Base-by-base conservation (phyloP, 2,888 invertebrate species). In the Cremastinae sp. region DNA sequence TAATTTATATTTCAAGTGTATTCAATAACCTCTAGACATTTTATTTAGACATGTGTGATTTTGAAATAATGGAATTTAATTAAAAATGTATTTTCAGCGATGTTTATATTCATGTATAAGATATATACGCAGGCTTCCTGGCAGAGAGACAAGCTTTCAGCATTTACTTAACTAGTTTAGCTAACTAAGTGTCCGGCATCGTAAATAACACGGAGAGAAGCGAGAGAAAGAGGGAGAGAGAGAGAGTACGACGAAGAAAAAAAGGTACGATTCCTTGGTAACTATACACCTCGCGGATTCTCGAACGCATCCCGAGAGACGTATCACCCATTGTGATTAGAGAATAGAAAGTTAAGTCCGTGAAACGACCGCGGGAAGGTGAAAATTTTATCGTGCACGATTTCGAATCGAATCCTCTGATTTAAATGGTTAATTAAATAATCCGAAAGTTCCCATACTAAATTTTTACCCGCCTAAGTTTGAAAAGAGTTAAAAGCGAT, bases 341-440 rank as follows among this genome's bases (percentile, higher is more conserved):
- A 75, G 75, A 79, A 75, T 80, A 80, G 80, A 80, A 80, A 80
- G 80, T 78, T 65, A 73, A 68, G 28, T 14, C 55, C 71, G 45
- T 51, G 61, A 74, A 53, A 49, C 39, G 41, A 47, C 43, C 41
- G 77, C 72, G 72, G 75, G 77, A 74, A 72, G 78, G 75, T 80
- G 75, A 75, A 77, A 75, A 78, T 78, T 72, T 61, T 45, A 59
- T 28, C 43, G 74, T 58, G 9, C 53, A 22, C 43, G 72, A 65
- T 74, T 76, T 73, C 51, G 14, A 65, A 75, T 65, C 12, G 8
- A 47, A 39, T 45, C 22, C 10, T 1, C 4, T 9, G 16, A 61
- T 59, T 8, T 0, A 16, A 28, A 45, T 18, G 9, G 16, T 20
- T 53, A 20, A 20, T 28, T 18, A 22, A n/a, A 22, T 22, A 49